Evolutionary conservation across 2,888 invertebrate genomes (phyloP), one percentile per base, ranked within the genome.

Genomic region (Pseudococcus jackbeardsleyi): DNA sequence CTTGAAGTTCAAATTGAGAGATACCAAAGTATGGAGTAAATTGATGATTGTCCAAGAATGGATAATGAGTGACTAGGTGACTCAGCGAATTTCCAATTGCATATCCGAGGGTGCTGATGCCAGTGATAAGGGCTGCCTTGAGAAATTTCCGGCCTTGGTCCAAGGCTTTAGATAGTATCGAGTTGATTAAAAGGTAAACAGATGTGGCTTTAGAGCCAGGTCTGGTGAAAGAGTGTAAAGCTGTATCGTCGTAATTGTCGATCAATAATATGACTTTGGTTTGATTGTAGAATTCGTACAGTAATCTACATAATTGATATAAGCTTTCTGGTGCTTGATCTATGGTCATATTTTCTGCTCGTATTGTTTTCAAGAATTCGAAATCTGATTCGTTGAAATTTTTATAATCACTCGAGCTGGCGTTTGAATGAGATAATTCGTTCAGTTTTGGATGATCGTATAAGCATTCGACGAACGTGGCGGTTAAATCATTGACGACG

Each of bases 171-270:
- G 72, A 33, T 33, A 72, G 8, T 3, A 72, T 17, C 12, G 33
- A 9, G 72, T 72, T 72, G 72, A 72, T 33, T 4, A 33, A 33
- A 0, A 17, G 17, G 33, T 72, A 72, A 0, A 15, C 17, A 15
- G 17, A 33, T 17, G 33, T 12, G 15, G 72, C 33, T 3, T 15
- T 17, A 15, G 72, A 72, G 33, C 33, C 33, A 17, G 72, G 1
- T 33, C 72, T 15, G 0, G 26, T 15, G 72, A 72, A 33, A 0
- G 72, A 72, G 17, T 72, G 12, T 15, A 72, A 12, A 33, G 72
- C 72, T 33, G 72, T 72, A 15, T 72, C 72, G 72, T 72, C 72
- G 72, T 72, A 72, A 12, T 72, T 33, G 17, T 72, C 72, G 26
- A 72, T 33, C 33, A 72, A 33, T 15, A 72, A 72, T 0, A 72